phyloP scores from a whole-genome alignment of 2,113 vertebrate genomes.

The Sphaerodactylus townsendi region DNA sequence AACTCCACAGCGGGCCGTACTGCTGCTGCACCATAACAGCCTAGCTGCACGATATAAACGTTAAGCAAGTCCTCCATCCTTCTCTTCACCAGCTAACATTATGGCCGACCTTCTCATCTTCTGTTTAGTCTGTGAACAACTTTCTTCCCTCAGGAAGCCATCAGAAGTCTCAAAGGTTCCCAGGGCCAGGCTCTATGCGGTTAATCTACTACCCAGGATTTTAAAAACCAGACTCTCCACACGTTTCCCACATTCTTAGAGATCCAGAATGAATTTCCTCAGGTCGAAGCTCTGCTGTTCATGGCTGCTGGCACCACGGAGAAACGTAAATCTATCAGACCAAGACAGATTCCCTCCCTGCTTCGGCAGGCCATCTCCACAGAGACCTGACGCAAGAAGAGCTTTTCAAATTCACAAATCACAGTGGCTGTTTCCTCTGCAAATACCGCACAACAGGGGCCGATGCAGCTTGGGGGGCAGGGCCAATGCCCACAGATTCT shows the following conservation, averaged over 20 bases:
- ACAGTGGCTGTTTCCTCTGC: background rate
- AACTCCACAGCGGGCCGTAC: background rate
- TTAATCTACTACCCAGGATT: background rate
- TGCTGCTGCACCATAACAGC: no score
- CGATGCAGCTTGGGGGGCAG: background rate
- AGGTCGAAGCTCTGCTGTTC: background rate
- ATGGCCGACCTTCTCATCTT: background rate
- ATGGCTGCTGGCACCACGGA: background rate
- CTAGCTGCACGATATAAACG: no score
- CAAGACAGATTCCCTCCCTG: background rate
- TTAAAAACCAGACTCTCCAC: background rate
- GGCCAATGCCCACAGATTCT: background rate
- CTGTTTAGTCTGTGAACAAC: background rate
- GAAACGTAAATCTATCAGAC: background rate
- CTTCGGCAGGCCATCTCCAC: background rate
- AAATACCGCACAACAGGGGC: background rate
- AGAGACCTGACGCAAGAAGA: background rate
- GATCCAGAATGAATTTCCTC: background rate
- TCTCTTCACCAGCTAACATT: background rate
- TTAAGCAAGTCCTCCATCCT: background rate
- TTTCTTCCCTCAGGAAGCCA: background rate
- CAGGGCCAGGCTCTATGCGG: background rate
- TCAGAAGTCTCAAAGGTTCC: background rate
- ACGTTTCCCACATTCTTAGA: no score
- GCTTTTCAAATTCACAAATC: constrained; percentile 24